phyloP scores from a whole-genome alignment of 2,113 vertebrate genomes.

The Alexandromys fortis region DNA sequence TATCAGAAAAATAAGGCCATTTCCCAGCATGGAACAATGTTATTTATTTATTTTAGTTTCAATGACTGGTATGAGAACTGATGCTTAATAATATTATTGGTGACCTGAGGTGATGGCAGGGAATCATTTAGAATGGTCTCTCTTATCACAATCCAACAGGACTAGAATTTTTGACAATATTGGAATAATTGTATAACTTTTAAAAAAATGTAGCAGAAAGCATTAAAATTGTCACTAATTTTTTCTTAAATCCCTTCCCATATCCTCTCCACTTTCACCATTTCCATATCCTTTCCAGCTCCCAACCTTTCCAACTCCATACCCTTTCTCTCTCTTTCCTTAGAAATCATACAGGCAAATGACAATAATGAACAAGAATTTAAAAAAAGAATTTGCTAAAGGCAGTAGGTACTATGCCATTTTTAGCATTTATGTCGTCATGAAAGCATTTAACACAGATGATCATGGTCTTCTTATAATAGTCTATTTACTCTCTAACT shows the following conservation, averaged over 20 bases:
- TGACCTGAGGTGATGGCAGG: neutral
- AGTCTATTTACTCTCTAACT: neutral
- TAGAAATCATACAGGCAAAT: no score
- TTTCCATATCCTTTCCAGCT: no score
- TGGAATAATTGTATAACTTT: slow-evolving; percentile 53
- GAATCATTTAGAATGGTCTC: slow-evolving; percentile 59
- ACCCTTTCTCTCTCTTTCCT: no score
- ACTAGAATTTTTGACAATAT: slow-evolving; percentile 46
- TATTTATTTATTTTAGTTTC: slow-evolving; percentile 78
- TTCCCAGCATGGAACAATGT: slow-evolving; percentile 80
- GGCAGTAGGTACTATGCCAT: neutral
- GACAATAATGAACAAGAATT: no score
- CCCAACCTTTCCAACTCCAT: no score
- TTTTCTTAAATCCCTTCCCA: no score
- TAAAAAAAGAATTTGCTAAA: neutral
- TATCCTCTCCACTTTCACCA: no score
- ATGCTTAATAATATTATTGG: slow-evolving; percentile 70
- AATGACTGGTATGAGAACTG: slow-evolving; percentile 64
- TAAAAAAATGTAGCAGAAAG: slow-evolving; percentile 31
- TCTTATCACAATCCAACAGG: slow-evolving; percentile 45
- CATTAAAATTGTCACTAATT: neutral
- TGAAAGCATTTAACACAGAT: neutral
- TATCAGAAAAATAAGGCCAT: slow-evolving; percentile 80
- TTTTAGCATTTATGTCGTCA: neutral
- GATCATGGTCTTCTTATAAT: slow-evolving; percentile 25